Evolutionary conservation across 2,888 invertebrate species (phyloP).

Genomic region (Pheosia tremula): DNA sequence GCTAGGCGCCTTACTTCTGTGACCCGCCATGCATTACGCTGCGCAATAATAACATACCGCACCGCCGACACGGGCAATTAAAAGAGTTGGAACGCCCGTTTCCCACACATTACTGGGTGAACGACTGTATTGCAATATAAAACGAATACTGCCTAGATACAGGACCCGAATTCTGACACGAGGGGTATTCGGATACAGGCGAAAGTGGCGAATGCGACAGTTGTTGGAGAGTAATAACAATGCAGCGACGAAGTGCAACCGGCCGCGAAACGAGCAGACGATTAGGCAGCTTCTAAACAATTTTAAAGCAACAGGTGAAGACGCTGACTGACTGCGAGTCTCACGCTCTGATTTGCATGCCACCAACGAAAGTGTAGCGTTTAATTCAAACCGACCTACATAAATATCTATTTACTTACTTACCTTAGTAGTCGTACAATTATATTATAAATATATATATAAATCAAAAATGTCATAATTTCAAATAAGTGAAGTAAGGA

Average conservation of each 20-base stretch:
- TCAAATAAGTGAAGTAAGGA: slow-evolving; percentile 5
- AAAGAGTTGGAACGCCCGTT: slow-evolving; percentile 70
- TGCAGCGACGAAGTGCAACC: slow-evolving; percentile 52
- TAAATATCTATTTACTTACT: slow-evolving; percentile 17
- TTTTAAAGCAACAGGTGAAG: slow-evolving; percentile 51
- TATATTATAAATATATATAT: neutral
- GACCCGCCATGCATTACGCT: slow-evolving; percentile 66
- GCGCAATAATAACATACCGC: slow-evolving; percentile 73
- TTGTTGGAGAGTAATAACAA: slow-evolving; percentile 57
- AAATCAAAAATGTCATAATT: slow-evolving; percentile 15
- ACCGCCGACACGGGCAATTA: slow-evolving; percentile 67
- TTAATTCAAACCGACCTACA: slow-evolving; percentile 61
- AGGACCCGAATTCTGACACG: slow-evolving; percentile 49
- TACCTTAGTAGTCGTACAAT: slow-evolving; percentile 18
- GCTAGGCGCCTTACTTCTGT: slow-evolving; percentile 80
- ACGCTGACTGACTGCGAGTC: slow-evolving; percentile 46
- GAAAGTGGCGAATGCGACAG: slow-evolving; percentile 61
- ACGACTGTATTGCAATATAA: slow-evolving; percentile 52
- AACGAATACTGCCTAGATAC: slow-evolving; percentile 40
- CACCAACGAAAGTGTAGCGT: slow-evolving; percentile 75
- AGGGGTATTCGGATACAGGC: slow-evolving; percentile 63
- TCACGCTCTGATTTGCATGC: slow-evolving; percentile 80
- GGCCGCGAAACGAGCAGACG: slow-evolving; percentile 45
- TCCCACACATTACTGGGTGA: slow-evolving; percentile 74
- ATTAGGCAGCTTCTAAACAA: slow-evolving; percentile 51